Evolutionary conservation across 2,888 invertebrate genomes (phyloP).

Genomic region (Tipula vernalis): DNA sequence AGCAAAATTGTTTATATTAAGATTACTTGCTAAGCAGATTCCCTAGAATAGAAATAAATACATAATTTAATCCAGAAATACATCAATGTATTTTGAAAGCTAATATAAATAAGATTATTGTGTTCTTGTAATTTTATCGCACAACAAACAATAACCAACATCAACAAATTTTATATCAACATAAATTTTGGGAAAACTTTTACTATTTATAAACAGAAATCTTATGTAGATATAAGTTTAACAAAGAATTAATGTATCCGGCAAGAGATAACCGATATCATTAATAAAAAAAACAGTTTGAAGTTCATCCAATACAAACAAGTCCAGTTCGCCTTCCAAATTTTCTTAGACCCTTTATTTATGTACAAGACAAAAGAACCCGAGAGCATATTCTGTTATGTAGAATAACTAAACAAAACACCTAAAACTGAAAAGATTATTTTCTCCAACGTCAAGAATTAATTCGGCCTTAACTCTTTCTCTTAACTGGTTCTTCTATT

Average conservation of each 20-base stretch:
- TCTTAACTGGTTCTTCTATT: not conserved
- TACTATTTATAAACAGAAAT: not conserved
- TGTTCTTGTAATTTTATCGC: not conserved
- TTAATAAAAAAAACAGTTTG: too few species aligned
- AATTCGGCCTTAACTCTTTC: not conserved
- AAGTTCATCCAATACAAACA: too few species aligned
- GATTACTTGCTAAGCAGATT: not conserved
- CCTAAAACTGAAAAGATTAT: too few species aligned
- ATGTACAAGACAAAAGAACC: too few species aligned
- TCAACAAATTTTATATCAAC: not conserved
- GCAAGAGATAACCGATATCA: not conserved
- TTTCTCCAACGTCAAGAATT: not conserved
- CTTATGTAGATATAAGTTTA: not conserved
- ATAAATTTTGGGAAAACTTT: not conserved
- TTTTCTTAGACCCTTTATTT: too few species aligned
- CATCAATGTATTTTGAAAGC: not conserved
- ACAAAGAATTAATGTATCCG: not conserved
- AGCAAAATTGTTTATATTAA: not conserved
- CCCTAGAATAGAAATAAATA: not conserved
- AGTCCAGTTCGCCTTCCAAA: too few species aligned
- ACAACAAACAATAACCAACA: not conserved
- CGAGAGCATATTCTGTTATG: too few species aligned
- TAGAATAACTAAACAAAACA: too few species aligned
- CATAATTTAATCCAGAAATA: not conserved
- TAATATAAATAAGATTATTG: not conserved